Percentiles rank a stretch among this genome's conserved stretches.
phyloP scores from a whole-genome alignment of 2,888 invertebrate genomes.

The Idaea biselata region DNA sequence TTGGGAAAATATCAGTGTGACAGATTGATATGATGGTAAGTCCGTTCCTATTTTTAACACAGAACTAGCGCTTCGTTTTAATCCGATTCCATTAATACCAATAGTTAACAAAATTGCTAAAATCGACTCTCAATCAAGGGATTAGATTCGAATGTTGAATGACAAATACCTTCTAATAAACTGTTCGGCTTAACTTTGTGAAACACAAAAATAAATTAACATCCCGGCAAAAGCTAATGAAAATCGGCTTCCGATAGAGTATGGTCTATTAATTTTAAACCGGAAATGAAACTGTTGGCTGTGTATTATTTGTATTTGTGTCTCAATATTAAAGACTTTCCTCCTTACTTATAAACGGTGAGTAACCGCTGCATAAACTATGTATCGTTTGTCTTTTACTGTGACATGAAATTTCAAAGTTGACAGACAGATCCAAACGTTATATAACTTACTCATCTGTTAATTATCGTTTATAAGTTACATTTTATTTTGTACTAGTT shows the following conservation, averaged over 20 bases:
- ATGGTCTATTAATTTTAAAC: constrained; percentile 29
- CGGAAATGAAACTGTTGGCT: constrained; percentile 24
- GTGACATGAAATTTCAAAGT: too few species aligned
- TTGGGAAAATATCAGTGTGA: too few species aligned
- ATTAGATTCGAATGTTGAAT: background rate
- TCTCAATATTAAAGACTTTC: too few species aligned
- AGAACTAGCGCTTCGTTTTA: background rate
- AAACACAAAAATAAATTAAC: constrained; percentile 30
- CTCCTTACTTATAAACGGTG: too few species aligned
- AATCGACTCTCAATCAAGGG: background rate
- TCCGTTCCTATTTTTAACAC: background rate
- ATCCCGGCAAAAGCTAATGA: constrained; percentile 17
- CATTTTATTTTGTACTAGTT: too few species aligned
- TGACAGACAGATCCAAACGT: too few species aligned
- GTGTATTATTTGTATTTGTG: too few species aligned
- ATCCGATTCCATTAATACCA: background rate
- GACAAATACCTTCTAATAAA: constrained; percentile 15
- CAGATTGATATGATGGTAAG: too few species aligned
- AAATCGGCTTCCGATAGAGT: constrained; percentile 30
- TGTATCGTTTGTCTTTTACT: too few species aligned
- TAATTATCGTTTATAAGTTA: too few species aligned
- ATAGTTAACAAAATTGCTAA: background rate
- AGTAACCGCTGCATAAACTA: too few species aligned
- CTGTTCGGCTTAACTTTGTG: constrained; percentile 23
- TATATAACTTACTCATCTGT: too few species aligned